These are phyloP conservation scores for Aporophyla lueneburgensis DNA, from an alignment of 2,888 invertebrate species.

Conservation along the genomic window DNA sequence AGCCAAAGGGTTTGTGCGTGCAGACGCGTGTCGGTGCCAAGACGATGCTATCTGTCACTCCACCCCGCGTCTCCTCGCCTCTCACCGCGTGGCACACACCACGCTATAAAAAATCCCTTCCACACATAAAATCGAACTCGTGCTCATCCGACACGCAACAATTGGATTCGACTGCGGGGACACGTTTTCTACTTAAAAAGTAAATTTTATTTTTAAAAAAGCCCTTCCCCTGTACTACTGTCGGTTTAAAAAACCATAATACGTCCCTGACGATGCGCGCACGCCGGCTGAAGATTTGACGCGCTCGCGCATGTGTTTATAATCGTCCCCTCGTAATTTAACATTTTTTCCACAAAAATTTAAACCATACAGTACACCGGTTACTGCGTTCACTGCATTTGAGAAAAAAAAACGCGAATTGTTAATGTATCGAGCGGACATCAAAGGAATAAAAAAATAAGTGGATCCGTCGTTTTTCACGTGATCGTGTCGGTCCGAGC, in stretches of 20 bases:
- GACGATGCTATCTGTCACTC: slow-evolving; percentile 76
- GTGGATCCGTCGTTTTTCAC: slow-evolving; percentile 83
- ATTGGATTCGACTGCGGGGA: slow-evolving; percentile 88
- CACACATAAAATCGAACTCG: slow-evolving; percentile 88
- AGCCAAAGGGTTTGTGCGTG: slow-evolving; percentile 77
- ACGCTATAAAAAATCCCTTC: slow-evolving; percentile 88
- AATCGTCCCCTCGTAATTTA: slow-evolving; percentile 89
- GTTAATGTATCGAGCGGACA: slow-evolving; percentile 84
- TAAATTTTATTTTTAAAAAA: slow-evolving; percentile 89
- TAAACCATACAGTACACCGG: slow-evolving; percentile 85
- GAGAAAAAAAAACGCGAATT: slow-evolving; percentile 80
- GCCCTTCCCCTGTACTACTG: slow-evolving; percentile 83
- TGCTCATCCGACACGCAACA: slow-evolving; percentile 91
- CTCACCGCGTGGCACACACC: slow-evolving; percentile 83
- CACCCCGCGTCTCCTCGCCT: slow-evolving; percentile 66
- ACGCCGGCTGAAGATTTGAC: slow-evolving; percentile 91
- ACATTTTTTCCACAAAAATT: slow-evolving; percentile 85
- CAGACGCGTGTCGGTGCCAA: slow-evolving; percentile 76
- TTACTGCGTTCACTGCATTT: slow-evolving; percentile 79
- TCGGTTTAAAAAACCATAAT: slow-evolving; percentile 89
- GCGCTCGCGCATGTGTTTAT: slow-evolving; percentile 91
- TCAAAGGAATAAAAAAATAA: slow-evolving; percentile 82
- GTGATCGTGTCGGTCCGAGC: slow-evolving; percentile 81
- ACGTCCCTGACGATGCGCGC: slow-evolving; percentile 83
- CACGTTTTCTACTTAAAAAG: slow-evolving; percentile 88